Base-by-base conservation (phyloP, 2,797 vertebrate species). In the Tauraco hartlaubi region DNA sequence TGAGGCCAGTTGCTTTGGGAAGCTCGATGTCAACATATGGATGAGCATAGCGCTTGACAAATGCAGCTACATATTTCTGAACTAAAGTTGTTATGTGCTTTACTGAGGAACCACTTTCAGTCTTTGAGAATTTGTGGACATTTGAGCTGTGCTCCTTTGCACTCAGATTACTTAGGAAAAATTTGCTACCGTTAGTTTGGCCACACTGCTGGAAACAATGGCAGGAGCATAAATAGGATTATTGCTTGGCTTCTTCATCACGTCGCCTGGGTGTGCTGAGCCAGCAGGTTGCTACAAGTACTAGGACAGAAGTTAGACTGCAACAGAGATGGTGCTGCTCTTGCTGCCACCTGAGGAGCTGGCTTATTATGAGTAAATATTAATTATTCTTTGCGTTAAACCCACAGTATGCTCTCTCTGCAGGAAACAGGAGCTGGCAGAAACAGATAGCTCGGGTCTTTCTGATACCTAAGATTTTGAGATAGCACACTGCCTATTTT, bases 261-360 rank as follows among this genome's bases (percentile, higher is more conserved):
- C 0, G 0, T n/a, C 12, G 5, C 31, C 28, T 59, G 37, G 39
- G 26, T 5, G 1, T 26, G 25, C 75, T 86, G 31, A 58, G 33
- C 26, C 69, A 92, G 61, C 55, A 62, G 43, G 72, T 17, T 77
- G 31, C 16, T 82, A 31, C 9, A 81, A 58, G 43, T 46, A 64
- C 44, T 31, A 69, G 26, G 51, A 83, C 1, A 71, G 61, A 75
- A 92, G 23, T 55, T 25, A 37, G 86, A 46, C 43, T 79, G 62
- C 48, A 82, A 35, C 43, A 81, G 69, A 72, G 31, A 77, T 31
- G 7, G 35, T 49, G 39, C 6, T 75, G 29, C 64, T 89, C 78
- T 56, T 51, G 44, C 48, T 82, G 68, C 26, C 1, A 8, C 48
- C 52, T 4, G 5, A 88, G 55, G 58, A 90, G n/a, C 58, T 55